Base-by-base conservation (phyloP, 2,888 invertebrate species). In the Hipparchia sbordonii region DNA sequence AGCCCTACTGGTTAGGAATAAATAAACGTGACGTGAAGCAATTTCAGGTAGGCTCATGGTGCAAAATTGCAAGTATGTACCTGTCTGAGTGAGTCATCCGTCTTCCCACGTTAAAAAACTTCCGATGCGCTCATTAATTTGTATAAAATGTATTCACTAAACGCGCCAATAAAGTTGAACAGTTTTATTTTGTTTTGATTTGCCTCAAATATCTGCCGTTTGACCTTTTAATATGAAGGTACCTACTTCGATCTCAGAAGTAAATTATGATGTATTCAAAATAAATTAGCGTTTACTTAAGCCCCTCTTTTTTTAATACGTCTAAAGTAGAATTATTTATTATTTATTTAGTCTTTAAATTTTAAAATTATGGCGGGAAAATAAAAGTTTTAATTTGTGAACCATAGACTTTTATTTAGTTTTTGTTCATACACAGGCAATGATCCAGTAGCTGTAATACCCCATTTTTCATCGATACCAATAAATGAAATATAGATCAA, bases 101-200 rank as follows among this genome's bases (percentile, higher is more conserved):
- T 39, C 72, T 78, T 78, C 76, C 78, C 77, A 77, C 76, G 77
- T 72, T 62, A 46, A 70, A 67, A 71, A 68, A 72, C 69, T 74
- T 78, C 72, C 75, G 76, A 74, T 75, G 65, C 71, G 72, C 67
- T 73, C 70, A 75, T 74, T 76, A 77, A 75, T 74, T 77, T 72
- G 72, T 73, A 75, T 77, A 75, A 74, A 75, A 39, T 39, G 39
- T 39, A 39, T 39, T 74, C 48, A 63, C 51, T 62, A 54, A 75
- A 57, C 56, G 54, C 70, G 59, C 69, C 69, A 69, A 59, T 71
- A 70, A 67, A 68, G 52, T 51, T 63, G 45, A 52, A 67, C 23
- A 66, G 65, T 70, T 67, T 73, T 65, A 72, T 72, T 67, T 73
- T 65, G 70, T 72, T 33, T 65, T 51, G 10, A 33, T 52, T 52